Percentiles rank a stretch among this genome's conserved stretches.
Conservation (phyloP, 2,113 vertebrate genomes). For the Nestor notabilis region DNA sequence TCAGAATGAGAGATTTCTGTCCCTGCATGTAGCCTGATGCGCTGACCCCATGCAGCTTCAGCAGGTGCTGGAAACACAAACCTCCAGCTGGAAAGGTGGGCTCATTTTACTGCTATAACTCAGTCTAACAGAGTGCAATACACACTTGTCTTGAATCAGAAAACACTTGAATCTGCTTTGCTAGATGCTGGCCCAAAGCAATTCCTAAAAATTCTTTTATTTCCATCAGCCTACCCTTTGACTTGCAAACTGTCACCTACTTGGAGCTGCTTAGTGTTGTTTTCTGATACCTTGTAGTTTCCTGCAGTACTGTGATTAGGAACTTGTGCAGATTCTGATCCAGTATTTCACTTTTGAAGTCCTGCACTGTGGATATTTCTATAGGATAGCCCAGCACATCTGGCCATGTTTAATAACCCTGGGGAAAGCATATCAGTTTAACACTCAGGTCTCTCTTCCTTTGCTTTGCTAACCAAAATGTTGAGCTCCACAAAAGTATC, state of each 20-base stretch:
- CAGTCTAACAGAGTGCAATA: neutral
- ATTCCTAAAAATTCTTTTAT: neutral
- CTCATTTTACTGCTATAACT: neutral
- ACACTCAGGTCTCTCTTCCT: slow-evolving; percentile 14
- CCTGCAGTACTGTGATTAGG: neutral
- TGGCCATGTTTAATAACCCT: neutral
- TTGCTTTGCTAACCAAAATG: neutral
- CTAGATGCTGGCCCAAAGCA: neutral
- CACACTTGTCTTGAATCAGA: neutral
- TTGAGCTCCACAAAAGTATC: neutral
- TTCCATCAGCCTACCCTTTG: neutral
- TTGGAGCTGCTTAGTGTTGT: neutral
- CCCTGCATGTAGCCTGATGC: neutral
- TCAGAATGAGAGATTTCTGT: neutral
- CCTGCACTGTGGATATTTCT: neutral
- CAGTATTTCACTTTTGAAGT: neutral
- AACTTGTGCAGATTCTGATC: neutral
- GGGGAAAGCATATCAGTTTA: neutral
- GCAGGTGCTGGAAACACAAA: neutral
- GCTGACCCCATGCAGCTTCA: neutral
- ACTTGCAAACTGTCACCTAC: neutral
- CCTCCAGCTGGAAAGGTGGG: neutral
- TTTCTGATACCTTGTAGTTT: neutral
- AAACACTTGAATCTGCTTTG: neutral
- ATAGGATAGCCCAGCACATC: neutral